Base-by-base conservation (phyloP, 2,888 invertebrate species). In the Anaspis maculata region DNA sequence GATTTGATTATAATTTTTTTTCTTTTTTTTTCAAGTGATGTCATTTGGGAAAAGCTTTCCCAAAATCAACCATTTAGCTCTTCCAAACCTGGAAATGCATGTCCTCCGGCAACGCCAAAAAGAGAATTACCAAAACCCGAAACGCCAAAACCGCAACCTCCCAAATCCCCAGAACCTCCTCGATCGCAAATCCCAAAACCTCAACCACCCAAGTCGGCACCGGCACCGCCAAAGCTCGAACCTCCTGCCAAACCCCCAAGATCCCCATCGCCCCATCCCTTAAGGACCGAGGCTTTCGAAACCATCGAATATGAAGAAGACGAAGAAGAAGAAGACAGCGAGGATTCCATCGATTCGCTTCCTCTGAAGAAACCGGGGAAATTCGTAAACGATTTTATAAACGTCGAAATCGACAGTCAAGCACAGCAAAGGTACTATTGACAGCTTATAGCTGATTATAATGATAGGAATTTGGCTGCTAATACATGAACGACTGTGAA, bases 201-300 rank as follows among this genome's bases (percentile, higher is more conserved):
- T 9, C 19, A 9, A 12, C 39, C 13, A 24, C 15, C 37, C 34
- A 25, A 37, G 24, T 33, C 12, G n/a, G 21, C 26, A 19, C 32
- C 49, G 13, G 26, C 32, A 13, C 39, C 40, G n/a, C 33, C 44
- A 2, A 43, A 45, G 32, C 25, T 30, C 14, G 36, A 40, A 5
- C 33, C 36, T 7, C 33, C 33, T 4, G 24, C 42, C 5, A 58
- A 57, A 47, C 58, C 59, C 14, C 59, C 59, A 32, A 51, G 59
- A 34, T 55, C 62, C n/a, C 56, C 59, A 6, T 56, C 61, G 6
- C 58, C 62, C 2, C 61, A 61, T 41, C 61, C 59, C 2, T 49
- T 56, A 26, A 31, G 47, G 32, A 29, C 50, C 15, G 55, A 57
- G 27, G 49, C 45, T 14, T 50, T 54, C 22, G 55, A 56, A 14